These are phyloP conservation scores for Enteromius radiatus DNA, from an alignment of 2,797 vertebrate species.

Conservation along the genomic window DNA sequence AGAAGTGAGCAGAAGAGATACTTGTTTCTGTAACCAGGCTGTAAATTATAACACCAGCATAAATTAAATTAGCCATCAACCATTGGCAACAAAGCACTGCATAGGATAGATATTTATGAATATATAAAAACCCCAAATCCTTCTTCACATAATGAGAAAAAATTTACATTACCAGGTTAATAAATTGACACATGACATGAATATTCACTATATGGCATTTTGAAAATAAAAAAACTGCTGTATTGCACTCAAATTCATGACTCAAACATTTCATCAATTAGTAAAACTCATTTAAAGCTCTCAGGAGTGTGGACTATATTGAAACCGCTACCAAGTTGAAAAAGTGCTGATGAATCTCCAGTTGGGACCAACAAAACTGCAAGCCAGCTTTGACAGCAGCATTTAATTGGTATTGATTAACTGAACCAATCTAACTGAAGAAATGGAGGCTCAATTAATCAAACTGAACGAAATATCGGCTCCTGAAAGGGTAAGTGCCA, in stretches of 20 bases:
- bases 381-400: slow-evolving; percentile 71
- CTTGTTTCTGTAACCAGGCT: slow-evolving; percentile 9
- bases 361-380: slow-evolving; percentile 74
- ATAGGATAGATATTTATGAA: background rate
- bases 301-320: slow-evolving; percentile 66
- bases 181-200: slow-evolving; percentile 60
- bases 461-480: slow-evolving; percentile 26
- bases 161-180: background rate
- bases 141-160: slow-evolving; percentile 7
- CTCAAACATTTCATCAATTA: slow-evolving; percentile 70
- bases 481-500: slow-evolving; percentile 7
- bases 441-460: slow-evolving; percentile 48
- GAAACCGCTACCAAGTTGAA: slow-evolving; percentile 71
- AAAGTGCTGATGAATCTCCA: slow-evolving; percentile 78
- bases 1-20: background rate
- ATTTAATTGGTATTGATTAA: slow-evolving; percentile 68
- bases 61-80: slow-evolving; percentile 12
- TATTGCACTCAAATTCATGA: slow-evolving; percentile 70
- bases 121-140: background rate
- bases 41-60: slow-evolving; percentile 25
- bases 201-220: slow-evolving; percentile 76
- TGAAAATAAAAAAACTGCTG: slow-evolving; percentile 59
- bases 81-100: background rate
- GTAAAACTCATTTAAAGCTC: slow-evolving; percentile 64
- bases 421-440: slow-evolving; percentile 35